Percentiles rank a stretch among this genome's conserved stretches.
Conservation (phyloP, 2,888 invertebrate species). For the Mimas tiliae region DNA sequence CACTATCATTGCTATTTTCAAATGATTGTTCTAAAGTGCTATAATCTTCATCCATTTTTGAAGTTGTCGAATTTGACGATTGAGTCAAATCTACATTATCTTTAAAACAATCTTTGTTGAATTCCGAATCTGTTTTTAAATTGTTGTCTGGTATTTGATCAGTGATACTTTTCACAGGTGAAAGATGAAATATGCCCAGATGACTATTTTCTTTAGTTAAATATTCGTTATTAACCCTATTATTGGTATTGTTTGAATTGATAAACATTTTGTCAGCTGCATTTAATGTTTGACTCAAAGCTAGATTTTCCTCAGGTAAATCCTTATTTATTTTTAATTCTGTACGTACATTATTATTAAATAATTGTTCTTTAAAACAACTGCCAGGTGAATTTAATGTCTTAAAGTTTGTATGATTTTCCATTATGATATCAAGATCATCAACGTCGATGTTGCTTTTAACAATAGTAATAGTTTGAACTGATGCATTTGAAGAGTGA, state of each 20-base stretch:
- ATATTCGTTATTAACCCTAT: neutral
- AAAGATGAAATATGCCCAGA: neutral
- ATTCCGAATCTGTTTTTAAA: neutral
- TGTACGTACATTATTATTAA: neutral
- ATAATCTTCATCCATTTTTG: constrained; percentile 20
- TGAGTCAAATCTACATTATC: constrained; percentile 27
- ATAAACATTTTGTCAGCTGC: neutral
- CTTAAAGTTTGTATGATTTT: neutral
- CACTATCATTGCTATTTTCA: neutral
- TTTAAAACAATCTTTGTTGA: neutral
- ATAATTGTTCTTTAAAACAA: neutral
- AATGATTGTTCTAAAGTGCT: neutral
- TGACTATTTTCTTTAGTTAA: neutral
- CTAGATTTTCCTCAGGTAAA: neutral
- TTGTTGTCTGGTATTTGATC: neutral
- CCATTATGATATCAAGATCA: neutral
- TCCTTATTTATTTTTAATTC: neutral
- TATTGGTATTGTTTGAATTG: neutral
- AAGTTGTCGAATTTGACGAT: constrained; percentile 5
- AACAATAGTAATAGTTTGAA: constrained; percentile 30
- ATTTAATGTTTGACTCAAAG: neutral
- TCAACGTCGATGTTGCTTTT: neutral
- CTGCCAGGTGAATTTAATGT: neutral
- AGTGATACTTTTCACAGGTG: neutral
- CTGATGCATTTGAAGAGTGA: constrained; percentile 52